Evolutionary conservation across 2,113 vertebrate species (phyloP).

Genomic region (Syrrhaptes paradoxus): DNA sequence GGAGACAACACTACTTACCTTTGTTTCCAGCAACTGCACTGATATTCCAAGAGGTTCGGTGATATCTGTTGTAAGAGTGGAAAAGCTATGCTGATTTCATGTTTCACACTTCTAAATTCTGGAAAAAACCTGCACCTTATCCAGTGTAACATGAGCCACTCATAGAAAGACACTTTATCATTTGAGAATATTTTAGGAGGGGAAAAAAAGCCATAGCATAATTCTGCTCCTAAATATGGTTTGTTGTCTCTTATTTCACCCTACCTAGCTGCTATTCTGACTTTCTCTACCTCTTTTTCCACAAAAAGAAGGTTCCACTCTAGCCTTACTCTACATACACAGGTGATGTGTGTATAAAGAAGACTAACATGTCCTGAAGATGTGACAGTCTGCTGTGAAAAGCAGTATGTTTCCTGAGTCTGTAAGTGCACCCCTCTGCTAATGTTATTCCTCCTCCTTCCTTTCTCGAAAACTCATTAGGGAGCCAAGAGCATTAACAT

Average conservation of each 20-base stretch:
- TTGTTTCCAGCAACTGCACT: not conserved
- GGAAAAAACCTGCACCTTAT: not conserved
- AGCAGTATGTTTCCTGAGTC: not conserved
- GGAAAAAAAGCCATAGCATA: not conserved
- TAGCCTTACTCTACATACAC: not conserved
- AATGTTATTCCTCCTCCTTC: not conserved
- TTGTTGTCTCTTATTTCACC: not conserved
- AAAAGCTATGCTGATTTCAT: not conserved
- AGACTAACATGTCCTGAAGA: not conserved
- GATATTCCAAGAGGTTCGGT: not conserved
- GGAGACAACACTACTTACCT: not conserved
- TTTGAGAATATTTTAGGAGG: not conserved
- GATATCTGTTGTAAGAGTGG: not conserved
- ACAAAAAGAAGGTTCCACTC: not conserved
- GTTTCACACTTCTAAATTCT: not conserved
- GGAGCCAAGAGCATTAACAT: not conserved
- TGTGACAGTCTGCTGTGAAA: not conserved
- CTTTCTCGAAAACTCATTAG: not conserved
- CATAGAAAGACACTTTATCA: not conserved
- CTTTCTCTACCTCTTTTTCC: not conserved
- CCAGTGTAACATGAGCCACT: not conserved
- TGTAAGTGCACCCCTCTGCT: not conserved
- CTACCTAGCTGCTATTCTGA: not conserved
- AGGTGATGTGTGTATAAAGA: not conserved
- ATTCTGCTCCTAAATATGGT: not conserved